Conservation (phyloP, 2,797 vertebrate species). For the Craterocephalus amniculus region DNA sequence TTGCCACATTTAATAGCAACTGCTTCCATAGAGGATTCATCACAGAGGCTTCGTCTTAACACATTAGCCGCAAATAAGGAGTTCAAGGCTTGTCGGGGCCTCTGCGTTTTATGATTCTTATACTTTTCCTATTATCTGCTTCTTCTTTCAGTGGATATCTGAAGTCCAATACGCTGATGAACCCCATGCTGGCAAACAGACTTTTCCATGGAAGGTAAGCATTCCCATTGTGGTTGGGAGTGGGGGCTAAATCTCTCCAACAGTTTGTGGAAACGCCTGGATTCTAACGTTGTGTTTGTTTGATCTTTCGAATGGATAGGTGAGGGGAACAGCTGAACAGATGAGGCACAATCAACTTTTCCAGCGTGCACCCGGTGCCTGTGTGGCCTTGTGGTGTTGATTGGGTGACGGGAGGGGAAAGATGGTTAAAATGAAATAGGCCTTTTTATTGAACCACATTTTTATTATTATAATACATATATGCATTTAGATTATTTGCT, state of each 20-base stretch:
- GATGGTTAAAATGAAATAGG: conserved; percentile 39
- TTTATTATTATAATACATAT: conserved; percentile 52
- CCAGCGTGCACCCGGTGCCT: conserved; percentile 47
- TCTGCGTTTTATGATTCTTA: conserved; percentile 62
- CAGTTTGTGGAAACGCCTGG: conserved; percentile 69
- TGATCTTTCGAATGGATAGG: conserved; percentile 73
- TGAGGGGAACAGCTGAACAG: conserved; percentile 70
- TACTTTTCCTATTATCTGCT: conserved; percentile 70
- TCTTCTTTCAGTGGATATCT: conserved; percentile 88
- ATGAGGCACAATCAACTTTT: conserved; percentile 68
- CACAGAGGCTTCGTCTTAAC: conserved; percentile 49
- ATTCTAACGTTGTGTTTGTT: conserved; percentile 72
- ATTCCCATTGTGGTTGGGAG: conserved; percentile 77
- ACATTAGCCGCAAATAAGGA: conserved; percentile 60
- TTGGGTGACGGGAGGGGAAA: conserved; percentile 40
- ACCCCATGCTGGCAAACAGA: conserved; percentile 92
- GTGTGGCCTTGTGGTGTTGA: conserved; percentile 56
- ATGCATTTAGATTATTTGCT: conserved; percentile 51
- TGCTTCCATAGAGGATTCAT: conserved; percentile 30
- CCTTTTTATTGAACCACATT: conserved; percentile 39
- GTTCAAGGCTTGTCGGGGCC: conserved; percentile 23
- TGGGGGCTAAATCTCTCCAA: conserved; percentile 66
- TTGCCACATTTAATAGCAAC: conserved; percentile 34
- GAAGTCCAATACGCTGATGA: conserved; percentile 96
- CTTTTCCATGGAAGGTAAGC: conserved; percentile 95